A percentile compares a stretch with the other conserved stretches of the same genome.
phyloP scores from a whole-genome alignment of 2,888 invertebrate genomes.

The Theodoxus fluviatilis region DNA sequence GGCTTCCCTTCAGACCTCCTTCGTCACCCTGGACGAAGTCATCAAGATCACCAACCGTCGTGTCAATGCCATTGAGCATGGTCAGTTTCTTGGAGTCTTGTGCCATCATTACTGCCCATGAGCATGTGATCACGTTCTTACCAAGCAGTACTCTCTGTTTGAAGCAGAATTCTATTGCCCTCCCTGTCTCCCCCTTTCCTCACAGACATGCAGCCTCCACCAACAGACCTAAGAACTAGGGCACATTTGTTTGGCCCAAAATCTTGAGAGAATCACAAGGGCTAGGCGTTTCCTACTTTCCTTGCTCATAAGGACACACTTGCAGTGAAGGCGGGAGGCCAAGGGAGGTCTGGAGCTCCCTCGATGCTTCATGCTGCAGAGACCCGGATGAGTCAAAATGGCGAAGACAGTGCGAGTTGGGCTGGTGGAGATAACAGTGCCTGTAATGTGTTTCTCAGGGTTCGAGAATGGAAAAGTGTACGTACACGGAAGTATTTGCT shows the following conservation, averaged over 20 bases:
- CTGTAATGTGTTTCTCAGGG: too few species aligned
- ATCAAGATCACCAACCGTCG: conserved; percentile 98
- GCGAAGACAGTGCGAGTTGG: too few species aligned
- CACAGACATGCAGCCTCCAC: background rate
- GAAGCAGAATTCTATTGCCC: background rate
- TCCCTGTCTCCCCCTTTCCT: background rate
- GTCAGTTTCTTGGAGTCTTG: conserved; percentile 68
- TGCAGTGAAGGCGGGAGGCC: too few species aligned
- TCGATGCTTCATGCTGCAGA: too few species aligned
- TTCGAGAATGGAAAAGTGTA: too few species aligned
- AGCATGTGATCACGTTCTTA: background rate
- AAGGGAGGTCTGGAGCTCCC: too few species aligned
- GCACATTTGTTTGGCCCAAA: background rate
- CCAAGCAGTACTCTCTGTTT: background rate
- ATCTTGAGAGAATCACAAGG: too few species aligned
- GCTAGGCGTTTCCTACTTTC: too few species aligned
- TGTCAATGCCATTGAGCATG: conserved; percentile 99
- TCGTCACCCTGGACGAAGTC: conserved; percentile 97
- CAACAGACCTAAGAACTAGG: background rate
- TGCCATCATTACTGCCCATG: background rate
- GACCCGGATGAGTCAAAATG: too few species aligned
- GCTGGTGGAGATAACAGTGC: too few species aligned
- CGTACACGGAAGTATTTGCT: too few species aligned
- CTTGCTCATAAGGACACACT: too few species aligned
- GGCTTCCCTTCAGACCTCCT: conserved; percentile 97